These are phyloP conservation scores for Tribolium castaneum DNA, from an alignment of 1,140 invertebrate species.

Conservation along the genomic window DNA sequence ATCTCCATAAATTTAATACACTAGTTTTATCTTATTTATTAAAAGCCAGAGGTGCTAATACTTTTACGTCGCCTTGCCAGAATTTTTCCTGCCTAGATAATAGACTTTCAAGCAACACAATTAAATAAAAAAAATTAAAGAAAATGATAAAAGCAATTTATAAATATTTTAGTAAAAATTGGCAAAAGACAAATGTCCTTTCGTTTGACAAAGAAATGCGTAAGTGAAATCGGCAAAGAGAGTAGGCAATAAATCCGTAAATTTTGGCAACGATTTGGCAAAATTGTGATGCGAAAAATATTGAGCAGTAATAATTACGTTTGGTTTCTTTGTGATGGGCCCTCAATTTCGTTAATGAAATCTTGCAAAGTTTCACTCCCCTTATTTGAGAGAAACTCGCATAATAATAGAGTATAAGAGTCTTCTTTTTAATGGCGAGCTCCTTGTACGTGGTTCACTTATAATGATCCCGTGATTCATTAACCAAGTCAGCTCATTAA, in stretches of 20 bases:
- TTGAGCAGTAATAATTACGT: constrained; percentile 31
- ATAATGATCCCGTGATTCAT: constrained; percentile 58
- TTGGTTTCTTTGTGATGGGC: constrained; percentile 31
- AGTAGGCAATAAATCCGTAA: background rate
- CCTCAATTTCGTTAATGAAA: constrained; percentile 33
- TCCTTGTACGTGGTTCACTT: constrained; percentile 54
- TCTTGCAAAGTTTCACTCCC: constrained; percentile 35
- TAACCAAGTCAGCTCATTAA: constrained; percentile 55
- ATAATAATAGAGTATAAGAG: constrained; percentile 51
- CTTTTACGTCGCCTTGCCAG: too few species aligned
- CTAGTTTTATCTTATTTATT: too few species aligned
- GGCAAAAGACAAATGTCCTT: too few species aligned
- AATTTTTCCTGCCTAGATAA: background rate
- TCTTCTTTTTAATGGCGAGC: constrained; percentile 52
- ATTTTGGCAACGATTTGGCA: background rate
- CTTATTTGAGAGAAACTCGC: constrained; percentile 47
- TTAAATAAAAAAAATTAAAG: too few species aligned
- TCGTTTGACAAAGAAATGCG: too few species aligned
- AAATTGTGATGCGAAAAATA: background rate
- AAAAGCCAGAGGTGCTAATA: background rate
- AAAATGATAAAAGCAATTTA: too few species aligned
- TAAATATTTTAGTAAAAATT: too few species aligned
- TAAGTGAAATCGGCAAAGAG: too few species aligned
- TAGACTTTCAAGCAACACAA: too few species aligned
- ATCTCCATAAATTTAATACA: background rate